Base-by-base conservation (phyloP, 2,797 vertebrate genomes). In the Gobionotothen gibberifrons region DNA sequence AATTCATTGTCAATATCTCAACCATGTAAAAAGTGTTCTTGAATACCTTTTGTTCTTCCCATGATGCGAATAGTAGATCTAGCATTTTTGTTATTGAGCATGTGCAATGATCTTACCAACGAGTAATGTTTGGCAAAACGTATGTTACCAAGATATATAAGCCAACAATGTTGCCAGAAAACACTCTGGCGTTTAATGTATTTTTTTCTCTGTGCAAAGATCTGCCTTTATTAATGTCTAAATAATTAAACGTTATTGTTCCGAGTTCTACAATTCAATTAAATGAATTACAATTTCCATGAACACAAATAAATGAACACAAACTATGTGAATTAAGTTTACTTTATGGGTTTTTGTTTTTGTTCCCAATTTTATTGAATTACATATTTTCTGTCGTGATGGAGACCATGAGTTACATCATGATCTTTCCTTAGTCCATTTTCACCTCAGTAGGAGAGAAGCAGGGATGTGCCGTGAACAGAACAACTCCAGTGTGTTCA, bases 401-500 rank as follows among this genome's bases (percentile, higher is more conserved):
- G 21, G 16, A 53, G 53, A 52, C 46, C 52, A 57, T 29, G 17
- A 52, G 26, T 22, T 10, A 57, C 4, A 49, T 39, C 7, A 12
- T 42, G 11, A 53, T 49, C 2, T 48, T n/a, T 75, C 47, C 56
- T 60, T 1, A 19, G 43, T 70, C 63, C 36, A 56, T 36, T 21
- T 26, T 59, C 26, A 69, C n/a, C 16, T 68, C 48, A 62, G 40
- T 32, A 57, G 17, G 39, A 75, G 46, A 58, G 17, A 82, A 83
- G 32, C 57, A 52, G 49, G 21, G 42, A 17, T 54, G 42, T 60
- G 32, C 63, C 17, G 36, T 42, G 40, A 62, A 74, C 17, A 44
- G 26, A 55, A 42, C 51, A 77, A 62, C 57, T 83, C 87, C 74
- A 84, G 83, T 88, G 88, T 86, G 44, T 55, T 81, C 12, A 82